Evolutionary conservation across 2,888 invertebrate species (phyloP), one percentile per base, ranked within the genome.

Genomic region (Eulithis testata): DNA sequence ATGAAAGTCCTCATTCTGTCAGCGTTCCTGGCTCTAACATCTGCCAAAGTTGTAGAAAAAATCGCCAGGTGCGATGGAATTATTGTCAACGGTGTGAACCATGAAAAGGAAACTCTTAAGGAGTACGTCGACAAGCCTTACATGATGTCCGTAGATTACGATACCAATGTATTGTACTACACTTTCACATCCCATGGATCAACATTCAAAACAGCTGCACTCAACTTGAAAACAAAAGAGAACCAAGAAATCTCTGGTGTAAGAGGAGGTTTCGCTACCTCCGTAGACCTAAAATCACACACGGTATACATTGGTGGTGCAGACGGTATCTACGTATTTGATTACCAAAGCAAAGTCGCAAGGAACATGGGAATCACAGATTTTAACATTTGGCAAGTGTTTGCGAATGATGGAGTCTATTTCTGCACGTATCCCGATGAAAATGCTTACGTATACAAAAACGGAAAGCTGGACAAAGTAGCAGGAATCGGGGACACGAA

Each of bases 331-430:
- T 89, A 89, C 60, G 76, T 72, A 44, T 87, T 82, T 63, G 68
- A 90, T 70, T 83, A 82, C 43, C 68, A 76, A 1, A 74, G 78
- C 6, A 85, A 85, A 60, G 71, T 40, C 2, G 83, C 85, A 3
- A 74, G 63, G 3, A 78, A 79, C 51, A 4, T 83, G 5, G 51
- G 72, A n/a, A 70, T 79, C 0, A 81, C 77, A 0, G 68, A 73
- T 5, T 56, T 73, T 11, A 89, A 79, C 54, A 80, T 90, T 52
- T 91, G 91, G 91, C 90, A 91, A 74, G 74, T 91, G 75, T 90
- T 89, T 61, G 69, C 61, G 3, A 85, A 84, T 60, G 79, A 86
- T 27, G 76, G 79, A n/a, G 66, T 91, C 0, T 91, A 88, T 71
- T 90, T 84, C 65, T 83, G 88, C 1, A 81, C 78, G 0, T 88